These are phyloP conservation scores for Pomatostomus ruficeps DNA, from an alignment of 2,113 vertebrate species.

Conservation along the genomic window DNA sequence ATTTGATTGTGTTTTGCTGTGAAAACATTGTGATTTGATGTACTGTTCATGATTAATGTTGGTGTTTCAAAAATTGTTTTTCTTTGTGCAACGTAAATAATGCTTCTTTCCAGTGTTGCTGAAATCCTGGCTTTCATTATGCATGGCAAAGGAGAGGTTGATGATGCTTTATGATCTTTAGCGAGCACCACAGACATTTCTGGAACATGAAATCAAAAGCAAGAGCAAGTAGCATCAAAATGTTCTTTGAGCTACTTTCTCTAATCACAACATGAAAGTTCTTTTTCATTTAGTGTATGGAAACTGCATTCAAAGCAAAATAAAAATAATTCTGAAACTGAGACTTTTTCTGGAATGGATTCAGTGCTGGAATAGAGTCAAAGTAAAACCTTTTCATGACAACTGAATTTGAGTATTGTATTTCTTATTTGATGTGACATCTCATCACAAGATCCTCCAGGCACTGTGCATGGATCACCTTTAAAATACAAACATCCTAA, in stretches of 20 bases:
- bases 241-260: conserved; percentile 35
- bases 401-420: not conserved
- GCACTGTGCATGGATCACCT: not conserved
- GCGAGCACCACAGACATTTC: conserved; percentile 55
- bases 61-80: conserved; percentile 68
- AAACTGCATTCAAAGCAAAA: conserved; percentile 13
- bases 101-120: conserved; percentile 43
- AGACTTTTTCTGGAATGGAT: not conserved
- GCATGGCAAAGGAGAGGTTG: conserved; percentile 50
- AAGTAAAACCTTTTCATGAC: conserved; percentile 14
- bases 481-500: conserved; percentile 1
- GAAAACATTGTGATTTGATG: conserved; percentile 50
- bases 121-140: conserved; percentile 68
- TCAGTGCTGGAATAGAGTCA: not conserved
- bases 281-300: conserved; percentile 5
- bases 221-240: conserved; percentile 53
- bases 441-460: conserved; percentile 6
- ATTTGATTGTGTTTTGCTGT: conserved; percentile 55
- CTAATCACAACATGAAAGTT: conserved; percentile 19
- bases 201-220: conserved; percentile 52
- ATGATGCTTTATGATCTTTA: conserved; percentile 61
- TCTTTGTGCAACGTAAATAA: conserved; percentile 67
- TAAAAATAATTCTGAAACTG: not conserved
- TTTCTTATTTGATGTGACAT: conserved; percentile 32
- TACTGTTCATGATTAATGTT: conserved; percentile 61